Conservation (phyloP, 2,888 invertebrate genomes). For the Myopa testacea region DNA sequence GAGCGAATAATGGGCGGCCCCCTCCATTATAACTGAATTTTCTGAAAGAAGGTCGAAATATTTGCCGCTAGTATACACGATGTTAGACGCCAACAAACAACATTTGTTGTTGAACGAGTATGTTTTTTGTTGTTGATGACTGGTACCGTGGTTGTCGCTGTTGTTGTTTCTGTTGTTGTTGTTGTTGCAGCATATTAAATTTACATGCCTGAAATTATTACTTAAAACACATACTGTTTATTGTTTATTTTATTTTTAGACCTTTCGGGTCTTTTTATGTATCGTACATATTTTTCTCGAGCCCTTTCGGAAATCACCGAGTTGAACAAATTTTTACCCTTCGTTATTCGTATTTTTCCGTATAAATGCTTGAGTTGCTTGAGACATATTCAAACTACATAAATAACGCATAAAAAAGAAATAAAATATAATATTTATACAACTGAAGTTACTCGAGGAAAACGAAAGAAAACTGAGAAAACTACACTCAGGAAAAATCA, state of each 20-base stretch:
- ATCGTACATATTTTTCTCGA: not conserved
- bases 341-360: not conserved
- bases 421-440: not conserved
- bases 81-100: not conserved
- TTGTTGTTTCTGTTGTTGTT: no score
- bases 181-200: not conserved
- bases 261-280: not conserved
- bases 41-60: not conserved
- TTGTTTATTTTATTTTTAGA: not conserved
- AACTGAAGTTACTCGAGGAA: not conserved
- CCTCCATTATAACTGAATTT: not conserved
- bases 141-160: not conserved
- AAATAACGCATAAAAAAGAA: not conserved
- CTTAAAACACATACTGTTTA: not conserved
- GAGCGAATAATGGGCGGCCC: not conserved
- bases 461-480: not conserved
- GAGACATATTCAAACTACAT: not conserved
- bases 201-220: constrained; percentile 26
- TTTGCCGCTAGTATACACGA: not conserved
- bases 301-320: not conserved
- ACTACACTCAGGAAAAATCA: not conserved
- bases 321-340: not conserved
- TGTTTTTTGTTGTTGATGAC: not conserved
- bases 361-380: not conserved
- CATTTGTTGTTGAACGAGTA: not conserved